These are phyloP conservation scores for Plestiodon gilberti DNA, from an alignment of 2,113 vertebrate species.

Conservation along the genomic window DNA sequence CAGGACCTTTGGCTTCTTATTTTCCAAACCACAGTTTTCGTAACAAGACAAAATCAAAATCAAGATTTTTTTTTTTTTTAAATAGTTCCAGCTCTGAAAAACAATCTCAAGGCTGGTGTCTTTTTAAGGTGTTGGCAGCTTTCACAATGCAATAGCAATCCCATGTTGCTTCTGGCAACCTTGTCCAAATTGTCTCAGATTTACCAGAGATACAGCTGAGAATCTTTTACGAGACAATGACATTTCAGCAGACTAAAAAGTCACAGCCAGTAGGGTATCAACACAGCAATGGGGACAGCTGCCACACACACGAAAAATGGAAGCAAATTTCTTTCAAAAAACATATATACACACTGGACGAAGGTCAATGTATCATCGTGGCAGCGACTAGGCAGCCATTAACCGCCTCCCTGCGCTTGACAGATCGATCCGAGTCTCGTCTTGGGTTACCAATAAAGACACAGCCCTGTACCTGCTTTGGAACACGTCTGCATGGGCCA, in stretches of 20 bases:
- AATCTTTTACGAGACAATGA: conserved; percentile 55
- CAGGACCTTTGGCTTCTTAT: neutral
- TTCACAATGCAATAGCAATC: conserved; percentile 44
- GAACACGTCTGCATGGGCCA: neutral
- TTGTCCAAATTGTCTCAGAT: conserved; percentile 33
- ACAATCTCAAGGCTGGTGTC: neutral
- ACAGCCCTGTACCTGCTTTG: neutral
- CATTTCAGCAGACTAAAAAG: conserved; percentile 23
- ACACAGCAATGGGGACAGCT: conserved; percentile 44
- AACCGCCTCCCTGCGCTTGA: neutral
- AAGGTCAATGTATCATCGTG: conserved; percentile 46
- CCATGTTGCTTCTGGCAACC: conserved; percentile 10
- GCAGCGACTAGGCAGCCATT: neutral
- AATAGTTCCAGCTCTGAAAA: too few relatives aligned
- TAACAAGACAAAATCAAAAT: neutral
- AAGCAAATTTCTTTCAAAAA: conserved; percentile 21
- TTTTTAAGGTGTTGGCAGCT: neutral
- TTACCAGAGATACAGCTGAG: conserved; percentile 69
- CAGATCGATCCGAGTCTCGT: neutral
- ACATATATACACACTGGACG: conserved; percentile 26
- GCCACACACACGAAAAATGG: conserved; percentile 42
- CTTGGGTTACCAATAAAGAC: neutral
- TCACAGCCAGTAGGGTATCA: conserved; percentile 28
- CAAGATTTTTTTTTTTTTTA: neutral
- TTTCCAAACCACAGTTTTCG: too few relatives aligned